These are phyloP conservation scores for Aporophyla nigra DNA, from an alignment of 2,888 invertebrate species.

Conservation along the genomic window DNA sequence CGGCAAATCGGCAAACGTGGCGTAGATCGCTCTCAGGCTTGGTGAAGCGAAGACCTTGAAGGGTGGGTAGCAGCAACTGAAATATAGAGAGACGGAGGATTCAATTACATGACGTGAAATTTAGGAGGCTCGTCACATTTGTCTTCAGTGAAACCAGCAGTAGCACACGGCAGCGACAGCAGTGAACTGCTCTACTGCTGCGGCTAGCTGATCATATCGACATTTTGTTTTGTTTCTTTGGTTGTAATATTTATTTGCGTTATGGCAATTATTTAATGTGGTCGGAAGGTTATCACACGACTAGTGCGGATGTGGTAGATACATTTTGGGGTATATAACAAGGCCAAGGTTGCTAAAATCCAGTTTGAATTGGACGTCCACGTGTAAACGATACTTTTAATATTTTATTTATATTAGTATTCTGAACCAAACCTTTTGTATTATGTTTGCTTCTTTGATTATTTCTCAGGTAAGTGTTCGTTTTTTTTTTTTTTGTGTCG, in stretches of 20 bases:
- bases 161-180: not conserved
- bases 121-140: not conserved
- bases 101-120: not conserved
- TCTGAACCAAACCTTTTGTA: not conserved
- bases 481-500: not conserved
- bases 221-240: not conserved
- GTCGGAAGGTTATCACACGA: constrained; percentile 29
- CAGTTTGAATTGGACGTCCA: constrained; percentile 6
- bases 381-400: not conserved
- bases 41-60: not conserved
- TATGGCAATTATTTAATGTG: not conserved
- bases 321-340: constrained; percentile 23
- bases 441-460: constrained; percentile 18
- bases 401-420: not conserved
- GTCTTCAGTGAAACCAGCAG: not conserved
- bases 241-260: not conserved
- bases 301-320: constrained; percentile 34
- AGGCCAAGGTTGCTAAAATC: constrained; percentile 17
- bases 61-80: not conserved
- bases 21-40: not conserved
- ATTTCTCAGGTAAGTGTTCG: constrained; percentile 3
- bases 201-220: too few relatives aligned
- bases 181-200: not conserved
- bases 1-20: not conserved
- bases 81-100: not conserved